Evolutionary conservation across 2,888 invertebrate genomes (phyloP).

Genomic region (Rhogogaster chlorosoma): DNA sequence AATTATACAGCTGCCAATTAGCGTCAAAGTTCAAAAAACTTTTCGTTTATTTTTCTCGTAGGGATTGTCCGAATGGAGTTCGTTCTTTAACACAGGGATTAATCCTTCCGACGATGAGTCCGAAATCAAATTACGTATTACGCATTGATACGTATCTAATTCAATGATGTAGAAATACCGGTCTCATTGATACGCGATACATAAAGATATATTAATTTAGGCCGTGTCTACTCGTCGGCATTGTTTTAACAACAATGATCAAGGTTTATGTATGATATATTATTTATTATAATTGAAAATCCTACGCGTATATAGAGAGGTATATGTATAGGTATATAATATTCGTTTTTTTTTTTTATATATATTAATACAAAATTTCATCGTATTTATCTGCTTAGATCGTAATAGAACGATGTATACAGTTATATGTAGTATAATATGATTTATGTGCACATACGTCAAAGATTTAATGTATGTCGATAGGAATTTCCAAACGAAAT

Average conservation of each 20-base stretch:
- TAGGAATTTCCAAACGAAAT: neutral
- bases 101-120: neutral
- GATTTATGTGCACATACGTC: neutral
- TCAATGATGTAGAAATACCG: neutral
- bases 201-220: constrained; percentile 61
- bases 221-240: constrained; percentile 69
- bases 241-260: constrained; percentile 53
- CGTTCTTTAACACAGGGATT: neutral
- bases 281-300: neutral
- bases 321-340: neutral
- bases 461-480: neutral
- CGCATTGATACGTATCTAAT: neutral
- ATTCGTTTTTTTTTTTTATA: neutral
- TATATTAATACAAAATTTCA: neutral
- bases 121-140: neutral
- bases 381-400: neutral
- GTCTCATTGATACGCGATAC: neutral
- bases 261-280: neutral
- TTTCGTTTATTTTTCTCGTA: neutral
- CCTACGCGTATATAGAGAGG: neutral
- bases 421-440: neutral
- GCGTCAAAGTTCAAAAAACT: neutral
- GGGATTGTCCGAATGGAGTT: neutral
- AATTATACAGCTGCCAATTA: neutral
- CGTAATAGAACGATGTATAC: neutral